A percentile compares a stretch with the other conserved stretches of the same genome.
Conservation (phyloP, 2,797 vertebrate genomes). For the Myotis findleyi region DNA sequence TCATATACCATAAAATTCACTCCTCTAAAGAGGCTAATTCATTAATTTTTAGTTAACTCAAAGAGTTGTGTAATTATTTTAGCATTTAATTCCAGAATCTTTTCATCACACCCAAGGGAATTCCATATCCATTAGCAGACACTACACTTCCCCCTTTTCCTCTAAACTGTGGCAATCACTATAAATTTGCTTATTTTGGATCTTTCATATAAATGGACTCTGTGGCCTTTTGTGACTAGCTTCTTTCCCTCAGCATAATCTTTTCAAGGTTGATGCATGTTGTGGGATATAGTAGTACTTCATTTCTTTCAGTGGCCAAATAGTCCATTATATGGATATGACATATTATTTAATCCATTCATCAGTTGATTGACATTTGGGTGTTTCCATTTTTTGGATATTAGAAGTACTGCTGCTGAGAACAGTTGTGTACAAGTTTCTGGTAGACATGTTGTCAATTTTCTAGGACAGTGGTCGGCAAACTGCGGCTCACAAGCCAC, state of each 20-base stretch:
- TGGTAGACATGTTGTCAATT: neutral
- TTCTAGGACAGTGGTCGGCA: neutral
- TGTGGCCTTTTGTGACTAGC: neutral
- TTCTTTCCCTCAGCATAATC: neutral
- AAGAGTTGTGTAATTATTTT: neutral
- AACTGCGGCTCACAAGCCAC: no score
- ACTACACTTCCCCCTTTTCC: neutral
- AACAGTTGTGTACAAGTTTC: neutral
- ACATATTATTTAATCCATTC: neutral
- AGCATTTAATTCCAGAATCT: neutral
- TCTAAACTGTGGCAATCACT: neutral
- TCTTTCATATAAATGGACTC: neutral
- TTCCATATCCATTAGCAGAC: neutral
- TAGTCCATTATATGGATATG: neutral
- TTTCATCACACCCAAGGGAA: neutral
- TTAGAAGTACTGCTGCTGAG: neutral
- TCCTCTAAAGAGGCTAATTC: neutral
- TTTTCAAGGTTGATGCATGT: neutral
- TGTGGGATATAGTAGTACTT: neutral
- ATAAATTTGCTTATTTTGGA: neutral
- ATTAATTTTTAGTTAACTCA: constrained; percentile 3
- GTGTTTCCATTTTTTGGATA: neutral
- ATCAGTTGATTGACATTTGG: neutral
- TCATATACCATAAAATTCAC: neutral
- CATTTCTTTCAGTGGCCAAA: neutral